Base-by-base conservation (phyloP, 2,888 invertebrate species). In the Hyles lineata region DNA sequence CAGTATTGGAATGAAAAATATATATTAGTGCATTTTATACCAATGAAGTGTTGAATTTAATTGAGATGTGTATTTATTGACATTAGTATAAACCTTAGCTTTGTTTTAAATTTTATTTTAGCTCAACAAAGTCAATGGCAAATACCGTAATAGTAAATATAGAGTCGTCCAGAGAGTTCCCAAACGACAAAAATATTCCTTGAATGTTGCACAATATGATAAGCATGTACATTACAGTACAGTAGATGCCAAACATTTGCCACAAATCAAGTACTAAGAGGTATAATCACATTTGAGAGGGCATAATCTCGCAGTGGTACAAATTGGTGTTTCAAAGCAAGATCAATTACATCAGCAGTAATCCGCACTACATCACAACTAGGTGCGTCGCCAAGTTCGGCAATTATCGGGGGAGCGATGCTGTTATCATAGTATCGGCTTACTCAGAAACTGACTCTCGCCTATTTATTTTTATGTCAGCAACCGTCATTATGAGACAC, bases 391-490 rank as follows among this genome's bases (percentile, higher is more conserved):
- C 86, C 91, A 92, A 93, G 89, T 94, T 93, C 89, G 91, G 92
- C 94, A 94, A 94, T 94, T 93, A 94, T 94, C 90, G 93, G 87
- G 92, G 93, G 92, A 89, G 91, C 90, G 90, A 91, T 90, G 92
- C 92, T 94, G 94, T 94, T 94, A 94, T 94, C 94, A 94, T 93
- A 94, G 94, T 94, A 94, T 94, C 94, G 92, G 93, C 94, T 94
- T 94, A 94, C 94, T 92, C 92, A 94, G 94, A 94, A 94, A 94
- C 94, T 89, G 94, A 94, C 90, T 93, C 94, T 93, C 89, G 93
- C 92, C 94, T 94, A 94, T 94, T 94, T 94, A 94, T 94, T 94
- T 94, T 94, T 94, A 94, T 94, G 94, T 94, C 94, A 94, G 93
- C 93, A 93, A 93, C 93, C 93, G 93, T 93, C 94, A 94, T 94